Percentiles rank a stretch among this genome's conserved stretches.
Conservation (phyloP, 2,888 invertebrate species). For the Panorpa germanica region DNA sequence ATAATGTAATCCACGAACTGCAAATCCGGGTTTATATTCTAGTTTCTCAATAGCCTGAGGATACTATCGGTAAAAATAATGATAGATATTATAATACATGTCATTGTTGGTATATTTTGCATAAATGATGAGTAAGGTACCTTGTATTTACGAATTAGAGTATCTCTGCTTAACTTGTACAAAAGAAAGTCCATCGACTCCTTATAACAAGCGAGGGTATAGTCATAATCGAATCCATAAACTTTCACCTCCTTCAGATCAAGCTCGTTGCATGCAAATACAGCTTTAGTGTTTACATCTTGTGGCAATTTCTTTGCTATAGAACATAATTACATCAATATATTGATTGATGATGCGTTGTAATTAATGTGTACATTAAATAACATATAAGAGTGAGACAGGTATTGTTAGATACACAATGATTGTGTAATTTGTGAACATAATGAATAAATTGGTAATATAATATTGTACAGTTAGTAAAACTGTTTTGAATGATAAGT, state of each 20-base stretch:
- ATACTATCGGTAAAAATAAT: conserved; percentile 43
- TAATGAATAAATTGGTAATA: too few relatives aligned
- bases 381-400: too few relatives aligned
- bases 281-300: conserved; percentile 71
- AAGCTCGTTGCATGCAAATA: conserved; percentile 93
- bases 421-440: too few relatives aligned
- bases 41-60: conserved; percentile 64
- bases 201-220: conserved; percentile 90
- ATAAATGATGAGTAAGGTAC: conserved; percentile 27
- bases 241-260: conserved; percentile 81
- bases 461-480: too few relatives aligned
- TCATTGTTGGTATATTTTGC: conserved; percentile 6
- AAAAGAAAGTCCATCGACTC: conserved; percentile 73
- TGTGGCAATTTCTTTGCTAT: conserved; percentile 71
- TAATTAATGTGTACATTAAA: too few relatives aligned
- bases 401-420: too few relatives aligned
- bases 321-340: conserved; percentile 16
- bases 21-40: conserved; percentile 83
- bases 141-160: conserved; percentile 73
- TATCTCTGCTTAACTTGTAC: conserved; percentile 76
- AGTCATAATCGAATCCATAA: conserved; percentile 97
- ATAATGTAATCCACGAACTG: conserved; percentile 93
- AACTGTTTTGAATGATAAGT: too few relatives aligned
- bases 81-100: conserved; percentile 9
- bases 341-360: too few relatives aligned